Evolutionary conservation across 1,140 invertebrate genomes (phyloP), one percentile per base, ranked within the genome.

Genomic region (Formica selysi): DNA sequence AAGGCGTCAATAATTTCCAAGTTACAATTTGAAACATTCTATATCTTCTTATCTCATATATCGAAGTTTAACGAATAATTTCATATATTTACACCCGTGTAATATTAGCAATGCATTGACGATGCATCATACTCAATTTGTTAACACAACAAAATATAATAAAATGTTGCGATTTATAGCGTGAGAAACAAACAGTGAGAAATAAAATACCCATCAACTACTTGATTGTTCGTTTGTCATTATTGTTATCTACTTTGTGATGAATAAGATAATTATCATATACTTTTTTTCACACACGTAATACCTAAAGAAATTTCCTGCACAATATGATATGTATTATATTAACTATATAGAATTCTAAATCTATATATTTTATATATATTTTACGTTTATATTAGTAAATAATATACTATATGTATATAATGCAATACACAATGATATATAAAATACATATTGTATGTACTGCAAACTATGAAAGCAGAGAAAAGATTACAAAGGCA

Each of bases 401-500:
- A 80, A 65, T 68, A 62, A 76, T 76, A 59, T 62, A 44, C 65
- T 88, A 84, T 22, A 19, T 51, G 48, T 51, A 4, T 51, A 38
- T 32, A 57, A 10, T 89, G 48, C 41, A 73, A 68, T 22, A 62
- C 68, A 51, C 68, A 51, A 59, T 89, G 79, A 81, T 61, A 86
- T 89, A 89, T 86, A 89, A 89, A 89, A 78, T 38, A 89, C 76
- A 88, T 76, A 83, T 76, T 32, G 32, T 32, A 73, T 26, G 38
- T 78, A 86, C 32, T 68, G 16, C 74, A 74, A 87, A 84, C 51
- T 85, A 81, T 32, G 44, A 61, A 86, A 84, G 85, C 57, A 59
- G 62, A 81, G 74, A 59, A 74, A 51, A 51, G 74, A 59, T 90
- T 87, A 80, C 86, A 57, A 90, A 90, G 89, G 88, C 88, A 90